Evolutionary conservation across 2,888 invertebrate species (phyloP).

Genomic region (Leucozona laternaria): DNA sequence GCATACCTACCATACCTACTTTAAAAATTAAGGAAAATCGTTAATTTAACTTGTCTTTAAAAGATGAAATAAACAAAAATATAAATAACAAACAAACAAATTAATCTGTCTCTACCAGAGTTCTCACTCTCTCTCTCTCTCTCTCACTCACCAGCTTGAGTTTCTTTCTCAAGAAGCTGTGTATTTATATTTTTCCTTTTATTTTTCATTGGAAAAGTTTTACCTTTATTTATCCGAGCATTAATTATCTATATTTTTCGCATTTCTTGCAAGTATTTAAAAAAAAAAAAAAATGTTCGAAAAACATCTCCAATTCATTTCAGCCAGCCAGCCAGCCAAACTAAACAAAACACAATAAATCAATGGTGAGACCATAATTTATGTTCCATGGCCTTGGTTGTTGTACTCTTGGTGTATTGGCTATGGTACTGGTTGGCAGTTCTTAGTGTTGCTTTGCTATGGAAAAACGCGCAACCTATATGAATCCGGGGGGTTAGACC

Average conservation of each 20-base stretch:
- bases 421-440: neutral
- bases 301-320: slow-evolving; percentile 64
- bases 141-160: neutral
- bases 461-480: slow-evolving; percentile 41
- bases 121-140: neutral
- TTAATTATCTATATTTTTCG: slow-evolving; percentile 67
- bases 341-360: slow-evolving; percentile 61
- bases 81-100: slow-evolving; percentile 26
- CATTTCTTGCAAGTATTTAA: slow-evolving; percentile 55
- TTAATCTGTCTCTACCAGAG: slow-evolving; percentile 17
- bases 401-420: neutral
- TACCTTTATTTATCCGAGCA: slow-evolving; percentile 50
- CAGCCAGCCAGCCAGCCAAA: slow-evolving; percentile 46
- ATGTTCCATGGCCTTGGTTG: slow-evolving; percentile 49
- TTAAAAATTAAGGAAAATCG: neutral
- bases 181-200: neutral
- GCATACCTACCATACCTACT: too few species aligned
- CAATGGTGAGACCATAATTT: slow-evolving; percentile 62
- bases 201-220: slow-evolving; percentile 46
- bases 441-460: slow-evolving; percentile 11
- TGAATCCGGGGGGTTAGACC: slow-evolving; percentile 17
- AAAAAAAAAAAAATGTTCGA: slow-evolving; percentile 31
- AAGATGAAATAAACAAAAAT: neutral
- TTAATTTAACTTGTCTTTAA: slow-evolving; percentile 3
- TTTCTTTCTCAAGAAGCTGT: neutral